Evolutionary conservation across 2,888 invertebrate species (phyloP), one percentile per base, ranked within the genome.

Genomic region (Drosophila paramelanica): DNA sequence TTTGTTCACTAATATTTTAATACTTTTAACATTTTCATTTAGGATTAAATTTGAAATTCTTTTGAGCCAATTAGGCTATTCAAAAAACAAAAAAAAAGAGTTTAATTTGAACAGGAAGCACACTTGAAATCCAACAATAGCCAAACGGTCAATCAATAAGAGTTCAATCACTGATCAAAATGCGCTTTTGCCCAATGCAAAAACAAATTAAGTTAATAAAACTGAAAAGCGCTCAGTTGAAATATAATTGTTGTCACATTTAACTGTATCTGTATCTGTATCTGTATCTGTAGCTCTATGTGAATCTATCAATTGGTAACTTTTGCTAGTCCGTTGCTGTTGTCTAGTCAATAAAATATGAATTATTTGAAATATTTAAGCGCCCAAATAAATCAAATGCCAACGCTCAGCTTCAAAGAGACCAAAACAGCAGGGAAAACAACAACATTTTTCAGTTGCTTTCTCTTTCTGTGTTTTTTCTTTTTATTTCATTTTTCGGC

Each of bases 291-390:
- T 51, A 14, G 25, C 23, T 51, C 7, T 42, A n/a, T 23, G 25
- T 13, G 43, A 11, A 36, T 42, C 38, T 39, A 56, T 60, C 47
- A 74, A 74, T 74, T 68, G 75, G 41, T 46, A 38, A 42, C 58
- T 62, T 62, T 47, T 55, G 14, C 25, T 43, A 39, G 42, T 43
- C 31, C 23, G 2, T 41, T 41, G 56, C 38, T 33, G 51, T 43
- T 73, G 71, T 72, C 72, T 68, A 84, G 81, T 81, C 85, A 87
- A 87, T 81, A 81, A 81, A 81, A 77, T 77, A 84, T 84, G 73
- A 81, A 87, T 81, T 81, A 84, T 87, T 81, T 88, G 58, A 85
- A 88, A 73, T 79, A 88, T 84, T 68, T 73, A 78, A 81, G 71
- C 59, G 67, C 46, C 70, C 52, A 36, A 80, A 84, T 81, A 88